Conservation (phyloP, 2,113 vertebrate genomes). For the Lagopus muta region DNA sequence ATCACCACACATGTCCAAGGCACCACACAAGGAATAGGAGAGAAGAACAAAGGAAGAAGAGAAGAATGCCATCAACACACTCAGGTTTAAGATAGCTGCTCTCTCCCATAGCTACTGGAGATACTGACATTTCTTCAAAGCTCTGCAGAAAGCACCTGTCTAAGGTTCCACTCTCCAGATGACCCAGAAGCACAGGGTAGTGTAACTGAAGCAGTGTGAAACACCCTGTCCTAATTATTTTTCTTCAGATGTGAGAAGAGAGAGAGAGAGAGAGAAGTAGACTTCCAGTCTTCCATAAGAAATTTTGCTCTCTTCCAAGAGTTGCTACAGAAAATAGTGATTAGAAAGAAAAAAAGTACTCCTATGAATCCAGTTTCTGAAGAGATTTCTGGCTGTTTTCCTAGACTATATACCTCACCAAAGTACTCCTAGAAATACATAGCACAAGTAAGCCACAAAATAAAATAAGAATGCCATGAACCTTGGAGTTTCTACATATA, state of each 20-base stretch:
- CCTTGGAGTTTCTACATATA: background rate
- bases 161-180: accelerated
- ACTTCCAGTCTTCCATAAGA: background rate
- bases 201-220: background rate
- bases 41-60: too few relatives aligned
- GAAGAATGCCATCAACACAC: background rate
- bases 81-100: background rate
- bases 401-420: background rate
- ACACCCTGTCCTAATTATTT: background rate
- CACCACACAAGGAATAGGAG: background rate
- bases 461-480: background rate
- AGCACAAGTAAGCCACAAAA: background rate
- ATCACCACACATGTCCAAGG: background rate
- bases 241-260: background rate
- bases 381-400: background rate
- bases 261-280: background rate
- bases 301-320: background rate
- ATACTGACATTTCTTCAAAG: background rate
- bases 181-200: background rate
- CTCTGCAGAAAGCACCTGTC: background rate
- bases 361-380: background rate
- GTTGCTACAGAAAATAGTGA: background rate
- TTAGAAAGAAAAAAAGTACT: background rate
- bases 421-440: background rate
- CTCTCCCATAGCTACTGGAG: background rate